Base-by-base conservation (phyloP, 2,113 vertebrate species). In the Ranitomeya imitator region DNA sequence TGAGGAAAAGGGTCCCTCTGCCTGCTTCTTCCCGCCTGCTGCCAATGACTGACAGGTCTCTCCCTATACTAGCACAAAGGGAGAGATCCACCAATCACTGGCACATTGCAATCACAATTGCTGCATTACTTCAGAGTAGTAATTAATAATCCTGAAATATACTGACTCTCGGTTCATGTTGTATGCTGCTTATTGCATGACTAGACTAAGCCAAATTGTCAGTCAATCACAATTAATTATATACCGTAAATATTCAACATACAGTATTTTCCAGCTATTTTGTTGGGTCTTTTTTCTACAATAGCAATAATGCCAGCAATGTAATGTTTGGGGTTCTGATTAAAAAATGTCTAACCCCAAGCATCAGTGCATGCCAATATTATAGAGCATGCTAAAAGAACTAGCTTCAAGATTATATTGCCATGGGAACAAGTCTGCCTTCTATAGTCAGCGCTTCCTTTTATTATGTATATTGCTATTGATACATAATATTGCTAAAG, bases 401-500 rank as follows among this genome's bases (percentile, higher is more conserved):
- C n/a, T n/a, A 12, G 67, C 23, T 11, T 23, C 23, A 52, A 18
- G 3, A 77, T 12, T 19, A 52, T 21, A 77, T 77, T 77, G 45
- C 74, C 45, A 73, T 77, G 45, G 74, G 74, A 77, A 77, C 74
- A 52, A 19, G 45, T 21, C 52, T 52, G 7, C 74, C 26, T 51
- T 52, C 37, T 0, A 77, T 77, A 77, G 21, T 73, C 69, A 73
- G 15, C 3, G 18, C 1, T 52, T 77, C 12, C 45, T 52, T 77
- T 8, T 52, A 51, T 77, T 52, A 11, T 45, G 8, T 21, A 52
- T 77, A 77, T 19, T 45, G 0, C 2, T 10, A 77, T 13, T 26
- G 26, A 76, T 51, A 76, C 15, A 77, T 21, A 18, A 77, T 52
- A 77, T 77, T 77, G 21, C 73, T 52, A 77, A 51, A 77, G n/a